A percentile compares a stretch with the other conserved stretches of the same genome.
phyloP scores from a whole-genome alignment of 2,888 invertebrate species.

The Lasius fuliginosus region DNA sequence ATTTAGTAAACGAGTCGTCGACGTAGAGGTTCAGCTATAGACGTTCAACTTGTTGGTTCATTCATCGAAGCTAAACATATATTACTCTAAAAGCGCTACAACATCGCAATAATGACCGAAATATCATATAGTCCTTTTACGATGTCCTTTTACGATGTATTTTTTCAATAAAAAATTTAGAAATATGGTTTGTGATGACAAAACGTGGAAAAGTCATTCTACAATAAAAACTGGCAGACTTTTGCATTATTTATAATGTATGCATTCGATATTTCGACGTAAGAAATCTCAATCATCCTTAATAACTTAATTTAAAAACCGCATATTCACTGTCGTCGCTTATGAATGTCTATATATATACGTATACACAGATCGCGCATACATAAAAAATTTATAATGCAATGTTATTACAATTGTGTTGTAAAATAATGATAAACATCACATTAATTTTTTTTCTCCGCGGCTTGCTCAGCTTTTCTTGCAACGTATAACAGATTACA shows the following conservation, averaged over 20 bases:
- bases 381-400: constrained; percentile 13
- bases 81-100: background rate
- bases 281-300: background rate
- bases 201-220: too few species aligned
- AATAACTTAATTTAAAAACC: background rate
- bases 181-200: constrained; percentile 1
- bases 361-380: constrained; percentile 4
- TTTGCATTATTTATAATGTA: background rate
- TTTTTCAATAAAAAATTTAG: background rate
- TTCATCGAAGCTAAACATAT: background rate
- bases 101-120: background rate
- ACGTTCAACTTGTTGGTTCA: background rate
- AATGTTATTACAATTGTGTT: background rate
- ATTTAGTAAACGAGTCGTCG: background rate
- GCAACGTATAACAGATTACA: background rate
- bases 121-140: background rate
- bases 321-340: background rate
- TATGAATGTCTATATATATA: background rate
- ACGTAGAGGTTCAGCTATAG: background rate
- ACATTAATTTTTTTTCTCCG: background rate
- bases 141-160: background rate
- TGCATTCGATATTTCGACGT: background rate
- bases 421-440: background rate
- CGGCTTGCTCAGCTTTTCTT: background rate
- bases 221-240: background rate